Conservation (phyloP, 2,797 vertebrate genomes). For the Acanthurus lineatus region DNA sequence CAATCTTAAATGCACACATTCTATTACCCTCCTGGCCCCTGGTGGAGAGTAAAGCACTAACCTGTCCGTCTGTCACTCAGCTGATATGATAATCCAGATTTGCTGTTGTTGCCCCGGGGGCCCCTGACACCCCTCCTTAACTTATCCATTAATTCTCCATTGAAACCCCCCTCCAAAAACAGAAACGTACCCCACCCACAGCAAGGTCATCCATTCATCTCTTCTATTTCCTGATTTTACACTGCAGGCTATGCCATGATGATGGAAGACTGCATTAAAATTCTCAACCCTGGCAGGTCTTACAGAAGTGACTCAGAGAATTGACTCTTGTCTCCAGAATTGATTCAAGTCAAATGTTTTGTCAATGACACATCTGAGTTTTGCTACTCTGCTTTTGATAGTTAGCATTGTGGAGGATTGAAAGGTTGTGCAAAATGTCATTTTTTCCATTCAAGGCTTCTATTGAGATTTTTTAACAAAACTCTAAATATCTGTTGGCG, state of each 20-base stretch:
- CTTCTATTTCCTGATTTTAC: conserved; percentile 22
- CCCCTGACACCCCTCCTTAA: conserved; percentile 11
- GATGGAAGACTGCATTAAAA: background rate
- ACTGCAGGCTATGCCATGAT: background rate
- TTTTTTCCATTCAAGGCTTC: too few species aligned
- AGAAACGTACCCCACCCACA: conserved; percentile 8
- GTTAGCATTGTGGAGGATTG: background rate
- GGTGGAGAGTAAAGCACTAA: conserved; percentile 25
- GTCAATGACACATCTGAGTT: background rate
- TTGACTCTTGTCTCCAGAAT: background rate
- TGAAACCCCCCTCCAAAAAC: background rate
- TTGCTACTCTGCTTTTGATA: background rate
- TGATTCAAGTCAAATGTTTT: background rate
- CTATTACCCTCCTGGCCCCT: conserved; percentile 42
- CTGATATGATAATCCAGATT: conserved; percentile 58
- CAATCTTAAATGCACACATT: conserved; percentile 33
- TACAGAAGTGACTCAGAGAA: too few species aligned
- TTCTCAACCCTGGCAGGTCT: background rate
- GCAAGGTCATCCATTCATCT: conserved; percentile 40
- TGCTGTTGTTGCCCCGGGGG: conserved; percentile 5
- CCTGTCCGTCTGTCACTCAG: conserved; percentile 43
- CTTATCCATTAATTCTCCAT: conserved; percentile 21
- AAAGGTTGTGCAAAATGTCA: too few species aligned
- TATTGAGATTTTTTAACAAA: too few species aligned
- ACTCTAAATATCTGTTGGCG: too few species aligned